Base-by-base conservation (phyloP, 2,113 vertebrate species). In the Eclectus roratus region DNA sequence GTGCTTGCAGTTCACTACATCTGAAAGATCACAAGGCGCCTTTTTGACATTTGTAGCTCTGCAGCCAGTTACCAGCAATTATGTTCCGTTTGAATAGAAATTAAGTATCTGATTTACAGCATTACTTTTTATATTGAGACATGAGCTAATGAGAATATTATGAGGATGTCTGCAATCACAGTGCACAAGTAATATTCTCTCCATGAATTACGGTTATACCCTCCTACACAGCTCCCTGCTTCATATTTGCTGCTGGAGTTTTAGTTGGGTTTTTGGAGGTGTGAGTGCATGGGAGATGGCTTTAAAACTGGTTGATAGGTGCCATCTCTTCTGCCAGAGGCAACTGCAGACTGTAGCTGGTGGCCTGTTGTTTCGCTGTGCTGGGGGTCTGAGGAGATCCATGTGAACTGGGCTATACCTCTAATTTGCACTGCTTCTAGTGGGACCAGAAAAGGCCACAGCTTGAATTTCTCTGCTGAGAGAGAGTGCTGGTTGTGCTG, bases 31-130 rank as follows among this genome's bases (percentile, higher is more conserved):
- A 69, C 1, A 3, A 64, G 76, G 66, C 0, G 0, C 41, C 6
- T 87, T 76, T 90, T 58, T 91, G 84, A 85, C 76, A 72, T 80
- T 76, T 52, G 81, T 92, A 87, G 80, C 58, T 88, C 80, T 93
- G 31, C 85, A 95, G 84, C 43, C 71, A 60, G 44, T 95, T 97
- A 78, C 66, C 56, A 88, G 74, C 78, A 86, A 41, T 89, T 91
- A 73, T 3, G 2, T 94, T 86, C 86, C 11, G 1, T 78, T 85
- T 65, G 77, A 91, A 73, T 49, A 82, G 68, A 91, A 91, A 94
- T 80, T 43, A 91, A 85, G 33, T 69, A 55, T 33, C 58, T 80
- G 61, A 78, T 91, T 94, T 80, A 39, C 46, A 70, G n/a, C 71
- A 47, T 77, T 94, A 24, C 35, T 87, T 80, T 46, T 82, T 73